Conservation (phyloP, 2,797 vertebrate species). For the Dromococcyx pavoninus region DNA sequence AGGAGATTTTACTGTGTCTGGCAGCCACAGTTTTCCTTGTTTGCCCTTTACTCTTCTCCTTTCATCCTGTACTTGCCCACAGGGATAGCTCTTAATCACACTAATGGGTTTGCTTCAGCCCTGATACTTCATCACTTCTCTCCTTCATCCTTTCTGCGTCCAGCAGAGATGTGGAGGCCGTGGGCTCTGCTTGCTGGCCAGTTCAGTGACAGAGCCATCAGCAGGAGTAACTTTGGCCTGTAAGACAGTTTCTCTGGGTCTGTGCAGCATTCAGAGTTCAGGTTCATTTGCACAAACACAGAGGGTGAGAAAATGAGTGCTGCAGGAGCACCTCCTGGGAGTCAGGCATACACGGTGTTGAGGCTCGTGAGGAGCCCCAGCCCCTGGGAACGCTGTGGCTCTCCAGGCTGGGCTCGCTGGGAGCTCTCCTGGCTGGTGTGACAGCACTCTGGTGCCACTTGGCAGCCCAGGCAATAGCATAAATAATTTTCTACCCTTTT, state of each 20-base stretch:
- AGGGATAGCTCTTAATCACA: background rate
- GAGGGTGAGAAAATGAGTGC: background rate
- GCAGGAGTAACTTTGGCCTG: background rate
- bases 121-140: background rate
- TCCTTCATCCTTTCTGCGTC: fast-evolving
- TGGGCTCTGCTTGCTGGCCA: background rate
- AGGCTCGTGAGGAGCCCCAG: background rate
- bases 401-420: background rate
- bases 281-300: background rate
- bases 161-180: background rate
- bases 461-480: background rate
- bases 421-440: background rate
- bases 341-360: fast-evolving
- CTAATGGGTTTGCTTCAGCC: background rate
- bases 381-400: background rate
- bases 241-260: background rate
- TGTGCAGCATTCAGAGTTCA: background rate
- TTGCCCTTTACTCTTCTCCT: background rate
- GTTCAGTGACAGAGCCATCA: background rate
- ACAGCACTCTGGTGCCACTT: fast-evolving
- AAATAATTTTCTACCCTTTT: background rate
- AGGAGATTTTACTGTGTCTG: background rate
- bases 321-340: background rate
- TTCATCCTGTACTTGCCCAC: background rate
- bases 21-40: background rate